Evolutionary conservation across 2,113 vertebrate species (phyloP), one percentile per base, ranked within the genome.

Genomic region (Scatophagus argus): DNA sequence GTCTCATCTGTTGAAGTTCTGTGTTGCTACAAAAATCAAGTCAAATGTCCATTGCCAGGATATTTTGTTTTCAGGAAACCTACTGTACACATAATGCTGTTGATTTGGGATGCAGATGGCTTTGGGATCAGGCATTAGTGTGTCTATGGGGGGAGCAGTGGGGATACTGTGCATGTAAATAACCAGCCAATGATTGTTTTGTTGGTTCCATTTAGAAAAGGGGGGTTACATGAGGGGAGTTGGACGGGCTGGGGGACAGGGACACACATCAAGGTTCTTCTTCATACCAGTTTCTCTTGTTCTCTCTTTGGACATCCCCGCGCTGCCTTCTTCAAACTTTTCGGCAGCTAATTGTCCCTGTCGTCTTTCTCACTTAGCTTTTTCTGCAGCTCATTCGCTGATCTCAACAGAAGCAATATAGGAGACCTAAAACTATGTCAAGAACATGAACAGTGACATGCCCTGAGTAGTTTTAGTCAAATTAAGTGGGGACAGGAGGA

Each of bases 141-240:
- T 88, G 80, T 91, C 77, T 89, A n/a, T 59, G 47, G 80, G 61
- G 81, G 39, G 65, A 36, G 49, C 55, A 74, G 64, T 47, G 79
- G 88, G 87, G 73, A 64, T 82, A 89, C 82, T 92, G 85, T 92
- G 91, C 93, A 93, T 94, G 93, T 94, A 94, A 91, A 93, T 94
- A 93, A 91, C 92, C 83, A 89, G 92, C 87, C 87, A 89, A 89
- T 92, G 86, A 94, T 90, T 89, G 88, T 92, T 91, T 89, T 89
- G 81, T 90, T 90, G 86, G 81, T 92, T 87, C 32, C 49, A 86
- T 87, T 90, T 92, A 85, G 83, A 74, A 55, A 59, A 68, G 64
- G 77, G 58, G 70, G 77, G 41, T 47, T 84, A 65, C 63, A 79
- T 84, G 87, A 69, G 49, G 41, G 73, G 60, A n/a, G 64, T 19